Evolutionary conservation across 2,888 invertebrate genomes (phyloP), one percentile per base, ranked within the genome.

Genomic region (Clitarchus hookeri): DNA sequence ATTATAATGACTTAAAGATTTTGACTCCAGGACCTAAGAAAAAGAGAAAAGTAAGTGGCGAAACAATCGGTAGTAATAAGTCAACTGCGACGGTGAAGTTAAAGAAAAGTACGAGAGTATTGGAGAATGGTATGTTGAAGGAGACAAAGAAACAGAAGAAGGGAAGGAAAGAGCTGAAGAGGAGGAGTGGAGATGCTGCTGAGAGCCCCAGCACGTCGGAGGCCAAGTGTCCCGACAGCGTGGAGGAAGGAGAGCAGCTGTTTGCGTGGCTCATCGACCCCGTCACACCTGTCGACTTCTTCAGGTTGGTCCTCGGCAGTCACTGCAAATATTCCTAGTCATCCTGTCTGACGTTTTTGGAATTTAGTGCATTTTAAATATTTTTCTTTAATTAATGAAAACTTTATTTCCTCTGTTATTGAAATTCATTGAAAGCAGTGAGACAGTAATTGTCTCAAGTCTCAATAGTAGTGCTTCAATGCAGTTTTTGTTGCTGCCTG

Each of bases 221-320:
- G 83, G 12, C 84, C 85, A 25, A 91, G 88, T 91, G 92, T 87
- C 91, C 86, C 54, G 92, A 93, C 88, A 95, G 95, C 89, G 90
- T 92, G 6, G 93, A 93, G 86, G 94, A 95, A 89, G 95, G 94
- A 0, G 90, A 93, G 26, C 93, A 94, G 89, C 91, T 95, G 9
- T 95, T 97, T 88, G 92, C 94, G 88, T 96, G 96, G 95, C 92
- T 97, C 89, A 93, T 97, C 25, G 93, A 94, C 89, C 97, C 97
- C 0, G 92, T 95, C 6, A 91, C 91, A 3, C 90, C 93, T 0
- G 92, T 94, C 0, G 92, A 93, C 26, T 96, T 96, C 90, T 94
- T 96, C 85, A 92, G 91, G 91, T 93, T 89, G 88, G 90, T 88
- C 84, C 26, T 77, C 19, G 16, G 44, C 6, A 23, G 53, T 0